Percentiles rank a stretch among this genome's conserved stretches.
phyloP scores from a whole-genome alignment of 2,113 vertebrate species.

The Pseudorhombus dupliciocellatus region DNA sequence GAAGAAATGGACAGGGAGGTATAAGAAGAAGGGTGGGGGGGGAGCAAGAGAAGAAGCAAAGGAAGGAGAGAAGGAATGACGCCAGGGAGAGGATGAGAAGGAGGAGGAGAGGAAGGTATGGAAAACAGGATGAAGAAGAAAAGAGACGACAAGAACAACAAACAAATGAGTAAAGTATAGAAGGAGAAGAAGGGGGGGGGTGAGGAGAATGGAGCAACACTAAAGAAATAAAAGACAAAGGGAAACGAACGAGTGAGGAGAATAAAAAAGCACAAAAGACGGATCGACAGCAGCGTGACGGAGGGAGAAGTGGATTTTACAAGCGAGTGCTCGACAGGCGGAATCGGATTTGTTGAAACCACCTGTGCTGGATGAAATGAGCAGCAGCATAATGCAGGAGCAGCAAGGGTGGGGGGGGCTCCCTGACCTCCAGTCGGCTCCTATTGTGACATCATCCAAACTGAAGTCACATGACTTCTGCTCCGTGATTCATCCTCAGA shows the following conservation, averaged over 20 bases:
- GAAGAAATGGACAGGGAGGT: neutral
- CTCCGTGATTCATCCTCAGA: no score
- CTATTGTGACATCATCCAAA: neutral
- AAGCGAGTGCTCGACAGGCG: constrained; percentile 8
- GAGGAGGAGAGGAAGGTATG: neutral
- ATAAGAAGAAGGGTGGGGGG: no score
- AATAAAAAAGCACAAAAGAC: neutral
- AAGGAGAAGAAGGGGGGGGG: neutral
- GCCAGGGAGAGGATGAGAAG: neutral
- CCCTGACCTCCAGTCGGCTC: constrained; percentile 56
- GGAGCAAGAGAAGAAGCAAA: no score
- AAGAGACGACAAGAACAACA: neutral
- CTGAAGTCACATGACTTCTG: neutral
- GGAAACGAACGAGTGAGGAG: neutral
- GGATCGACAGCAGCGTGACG: constrained; percentile 6
- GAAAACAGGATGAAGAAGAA: no score
- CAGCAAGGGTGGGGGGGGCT: constrained; percentile 30
- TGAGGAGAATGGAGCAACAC: no score
- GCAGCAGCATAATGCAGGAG: constrained; percentile 32
- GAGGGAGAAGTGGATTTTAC: constrained; percentile 25
- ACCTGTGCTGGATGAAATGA: constrained; percentile 51
- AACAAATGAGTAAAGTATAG: neutral
- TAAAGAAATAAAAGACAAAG: neutral
- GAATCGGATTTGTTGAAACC: constrained; percentile 44
- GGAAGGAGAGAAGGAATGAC: neutral